phyloP scores from a whole-genome alignment of 2,113 vertebrate species.

The Paratilapia polleni region DNA sequence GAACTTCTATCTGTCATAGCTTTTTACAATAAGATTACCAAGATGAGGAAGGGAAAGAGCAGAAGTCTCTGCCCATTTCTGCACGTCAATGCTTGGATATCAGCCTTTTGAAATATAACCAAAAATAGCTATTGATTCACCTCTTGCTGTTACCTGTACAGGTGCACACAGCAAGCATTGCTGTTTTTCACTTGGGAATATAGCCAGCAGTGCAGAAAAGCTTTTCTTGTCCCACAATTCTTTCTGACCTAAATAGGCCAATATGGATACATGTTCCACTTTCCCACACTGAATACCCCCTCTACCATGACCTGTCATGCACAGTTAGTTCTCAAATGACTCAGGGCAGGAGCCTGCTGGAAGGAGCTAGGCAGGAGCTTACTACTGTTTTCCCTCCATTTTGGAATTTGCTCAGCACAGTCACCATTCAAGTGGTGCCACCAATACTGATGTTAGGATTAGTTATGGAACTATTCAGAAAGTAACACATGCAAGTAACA shows the following conservation, averaged over 20 bases:
- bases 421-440: neutral
- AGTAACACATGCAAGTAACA: neutral
- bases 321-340: conserved; percentile 58
- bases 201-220: conserved; percentile 44
- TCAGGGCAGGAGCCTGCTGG: conserved; percentile 38
- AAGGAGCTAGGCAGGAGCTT: conserved; percentile 30
- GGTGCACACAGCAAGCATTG: neutral
- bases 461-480: conserved; percentile 9
- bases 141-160: neutral
- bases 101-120: neutral
- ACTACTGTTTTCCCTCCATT: conserved; percentile 34
- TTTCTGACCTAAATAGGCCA: conserved; percentile 57
- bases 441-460: conserved; percentile 19
- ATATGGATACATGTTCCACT: conserved; percentile 43
- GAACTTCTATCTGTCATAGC: neutral
- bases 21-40: neutral
- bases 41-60: neutral
- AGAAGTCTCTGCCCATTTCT: neutral
- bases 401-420: conserved; percentile 5
- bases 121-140: neutral
- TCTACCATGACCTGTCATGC: conserved; percentile 47
- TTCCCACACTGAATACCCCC: conserved; percentile 18
- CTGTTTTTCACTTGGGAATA: conserved; percentile 6
- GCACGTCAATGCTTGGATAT: neutral
- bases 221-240: conserved; percentile 55